Percentiles rank a stretch among this genome's conserved stretches.
Evolutionary conservation across 2,113 vertebrate species (phyloP).

Genomic region (Podilymbus podiceps): DNA sequence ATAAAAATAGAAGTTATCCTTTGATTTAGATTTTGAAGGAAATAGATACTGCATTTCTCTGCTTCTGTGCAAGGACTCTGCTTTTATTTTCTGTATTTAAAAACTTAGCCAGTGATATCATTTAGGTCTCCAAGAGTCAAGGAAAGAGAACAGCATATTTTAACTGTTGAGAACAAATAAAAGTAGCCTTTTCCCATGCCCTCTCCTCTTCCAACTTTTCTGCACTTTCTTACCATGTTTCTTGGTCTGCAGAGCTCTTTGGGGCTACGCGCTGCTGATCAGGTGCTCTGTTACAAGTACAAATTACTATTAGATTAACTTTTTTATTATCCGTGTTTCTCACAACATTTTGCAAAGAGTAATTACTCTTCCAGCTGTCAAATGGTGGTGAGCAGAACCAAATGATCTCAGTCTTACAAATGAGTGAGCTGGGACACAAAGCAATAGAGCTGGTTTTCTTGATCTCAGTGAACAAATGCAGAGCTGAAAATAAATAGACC

Average conservation of each 20-base stretch:
- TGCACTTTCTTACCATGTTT: neutral
- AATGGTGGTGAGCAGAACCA: neutral
- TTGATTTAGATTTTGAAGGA: neutral
- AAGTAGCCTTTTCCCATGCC: neutral
- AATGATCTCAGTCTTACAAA: neutral
- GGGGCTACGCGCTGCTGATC: neutral
- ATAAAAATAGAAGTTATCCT: neutral
- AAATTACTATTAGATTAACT: neutral
- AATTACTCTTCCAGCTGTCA: neutral
- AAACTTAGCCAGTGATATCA: neutral
- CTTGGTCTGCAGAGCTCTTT: neutral
- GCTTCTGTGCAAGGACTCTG: neutral
- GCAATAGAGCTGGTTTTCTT: neutral
- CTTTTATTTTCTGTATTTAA: neutral
- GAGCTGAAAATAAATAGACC: neutral
- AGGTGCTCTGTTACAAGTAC: neutral
- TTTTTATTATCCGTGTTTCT: constrained; percentile 13
- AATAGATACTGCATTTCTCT: neutral
- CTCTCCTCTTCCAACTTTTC: neutral
- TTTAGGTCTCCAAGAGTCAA: neutral
- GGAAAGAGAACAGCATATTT: neutral
- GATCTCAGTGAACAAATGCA: neutral
- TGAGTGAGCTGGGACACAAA: neutral
- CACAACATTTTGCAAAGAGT: neutral
- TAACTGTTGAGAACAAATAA: neutral